These are phyloP conservation scores for Oncorhynchus keta DNA, from an alignment of 2,113 vertebrate species.

Conservation along the genomic window DNA sequence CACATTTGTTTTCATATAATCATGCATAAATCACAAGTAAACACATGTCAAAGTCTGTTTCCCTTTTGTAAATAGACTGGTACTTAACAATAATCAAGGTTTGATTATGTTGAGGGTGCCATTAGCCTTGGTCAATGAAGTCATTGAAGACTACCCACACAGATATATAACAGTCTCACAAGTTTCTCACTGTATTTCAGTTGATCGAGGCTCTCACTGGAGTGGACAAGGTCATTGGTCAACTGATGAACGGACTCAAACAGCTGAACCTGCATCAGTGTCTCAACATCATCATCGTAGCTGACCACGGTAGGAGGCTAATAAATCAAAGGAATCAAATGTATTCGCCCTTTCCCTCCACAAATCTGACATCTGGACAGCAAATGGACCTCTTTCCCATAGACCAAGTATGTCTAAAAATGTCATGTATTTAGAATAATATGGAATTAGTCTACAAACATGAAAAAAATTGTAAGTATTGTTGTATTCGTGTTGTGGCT, in stretches of 20 bases:
- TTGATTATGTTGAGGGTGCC: no score
- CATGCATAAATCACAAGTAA: not conserved
- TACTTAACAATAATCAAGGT: no score
- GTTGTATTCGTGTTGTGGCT: not conserved
- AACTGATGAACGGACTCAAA: conserved; percentile 78
- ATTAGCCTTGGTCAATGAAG: not conserved
- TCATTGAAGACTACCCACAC: not conserved
- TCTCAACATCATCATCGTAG: conserved; percentile 74
- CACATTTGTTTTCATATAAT: not conserved
- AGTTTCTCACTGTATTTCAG: conserved; percentile 37
- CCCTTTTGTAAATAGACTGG: no score
- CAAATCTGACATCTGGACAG: not conserved
- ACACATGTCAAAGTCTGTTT: not conserved
- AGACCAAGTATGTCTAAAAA: not conserved
- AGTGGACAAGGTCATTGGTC: conserved; percentile 69
- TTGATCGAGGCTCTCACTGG: conserved; percentile 61
- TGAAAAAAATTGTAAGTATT: not conserved
- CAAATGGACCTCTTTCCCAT: not conserved
- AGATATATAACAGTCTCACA: not conserved
- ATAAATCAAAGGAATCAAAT: not conserved
- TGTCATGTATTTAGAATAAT: not conserved
- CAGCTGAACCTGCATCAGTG: conserved; percentile 72
- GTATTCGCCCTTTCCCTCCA: not conserved
- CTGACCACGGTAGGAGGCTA: conserved; percentile 71
- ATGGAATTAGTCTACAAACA: not conserved